Base-by-base conservation (phyloP, 2,888 invertebrate genomes). In the Melinaea marsaeus region DNA sequence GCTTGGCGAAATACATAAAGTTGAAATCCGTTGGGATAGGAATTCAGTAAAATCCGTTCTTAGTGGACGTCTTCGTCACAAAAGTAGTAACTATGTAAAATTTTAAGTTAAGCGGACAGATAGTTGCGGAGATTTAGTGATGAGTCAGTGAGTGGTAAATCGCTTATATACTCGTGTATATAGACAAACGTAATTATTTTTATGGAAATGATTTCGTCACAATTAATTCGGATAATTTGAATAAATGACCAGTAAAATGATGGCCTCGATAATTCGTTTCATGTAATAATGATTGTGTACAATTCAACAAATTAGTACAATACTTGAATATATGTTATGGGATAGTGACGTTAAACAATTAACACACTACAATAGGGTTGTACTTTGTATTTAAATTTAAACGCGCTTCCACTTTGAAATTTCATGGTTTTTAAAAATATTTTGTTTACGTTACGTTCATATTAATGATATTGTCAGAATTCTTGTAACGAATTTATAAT, bases 141-240 rank as follows among this genome's bases (percentile, higher is more conserved):
- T 22, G 22, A 22, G 22, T 22, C 22, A 22, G 22, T 22, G 22
- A 22, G 22, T 22, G 22, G 22, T 22, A 22, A 22, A 22, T 22
- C 22, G 22, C 22, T 22, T 22, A 22, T 22, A 51, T 54, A 9
- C 2, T 80, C 78, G 75, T 80, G 80, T 70, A 79, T 77, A 78
- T 78, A 81, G 78, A 76, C 76, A 32, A 32, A 9, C 77, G 79
- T 80, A 78, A 78, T 79, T 71, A 75, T 77, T 82, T 81, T 83
- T 79, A 82, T 71, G 76, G 76, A 77, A 78, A 78, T 85, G 80
- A 80, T 82, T 78, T 72, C 68, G 60, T 81, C 67, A 79, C 82
- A 73, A 63, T 72, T 72, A 75, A 71, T 66, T 64, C 58, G 63
- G 74, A 71, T 65, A 67, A 71, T 59, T 71, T 75, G 75, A 74